Percentiles rank a stretch among this genome's conserved stretches.
These are phyloP conservation scores for Drosophila melanica DNA, from an alignment of 1,140 invertebrate genomes.

Conservation along the genomic window DNA sequence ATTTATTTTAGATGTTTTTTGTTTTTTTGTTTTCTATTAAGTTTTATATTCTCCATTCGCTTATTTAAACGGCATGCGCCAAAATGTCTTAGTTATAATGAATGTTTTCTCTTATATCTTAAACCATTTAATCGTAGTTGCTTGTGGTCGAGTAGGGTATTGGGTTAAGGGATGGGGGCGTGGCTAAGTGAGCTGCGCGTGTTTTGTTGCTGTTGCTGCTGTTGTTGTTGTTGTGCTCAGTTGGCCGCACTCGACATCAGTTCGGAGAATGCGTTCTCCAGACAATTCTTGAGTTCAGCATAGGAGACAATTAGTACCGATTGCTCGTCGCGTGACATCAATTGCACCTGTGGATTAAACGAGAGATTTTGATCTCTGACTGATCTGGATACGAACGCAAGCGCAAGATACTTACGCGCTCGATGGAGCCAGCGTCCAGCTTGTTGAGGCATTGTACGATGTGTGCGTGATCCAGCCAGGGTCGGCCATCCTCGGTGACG, in stretches of 20 bases:
- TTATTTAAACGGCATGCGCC: constrained; percentile 48
- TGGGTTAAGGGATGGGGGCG: constrained; percentile 15
- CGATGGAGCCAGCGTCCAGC: constrained; percentile 93
- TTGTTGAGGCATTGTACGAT: constrained; percentile 97
- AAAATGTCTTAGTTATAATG: constrained; percentile 79
- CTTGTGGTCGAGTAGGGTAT: constrained; percentile 60
- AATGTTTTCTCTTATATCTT: constrained; percentile 64
- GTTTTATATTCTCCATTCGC: constrained; percentile 43
- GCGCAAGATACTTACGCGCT: constrained; percentile 88
- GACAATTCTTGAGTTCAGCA: constrained; percentile 96
- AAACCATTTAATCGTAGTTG: constrained; percentile 72
- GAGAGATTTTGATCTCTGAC: too few species aligned
- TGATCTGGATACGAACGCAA: too few species aligned
- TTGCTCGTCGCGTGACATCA: constrained; percentile 98
- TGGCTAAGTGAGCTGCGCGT: constrained; percentile 60
- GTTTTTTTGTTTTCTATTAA: constrained; percentile 18
- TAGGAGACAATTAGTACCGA: constrained; percentile 97
- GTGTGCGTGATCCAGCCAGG: constrained; percentile 98
- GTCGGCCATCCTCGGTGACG: constrained; percentile 94
- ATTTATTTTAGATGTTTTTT: constrained; percentile 26
- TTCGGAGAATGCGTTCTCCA: constrained; percentile 96
- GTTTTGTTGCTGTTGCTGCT: constrained; percentile 39
- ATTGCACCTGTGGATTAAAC: constrained; percentile 89
- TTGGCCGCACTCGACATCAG: constrained; percentile 87
- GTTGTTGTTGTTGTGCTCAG: constrained; percentile 52